Percentiles rank a stretch among this genome's conserved stretches.
Conservation (phyloP, 2,113 vertebrate genomes). For the Hepsetus odoe region DNA sequence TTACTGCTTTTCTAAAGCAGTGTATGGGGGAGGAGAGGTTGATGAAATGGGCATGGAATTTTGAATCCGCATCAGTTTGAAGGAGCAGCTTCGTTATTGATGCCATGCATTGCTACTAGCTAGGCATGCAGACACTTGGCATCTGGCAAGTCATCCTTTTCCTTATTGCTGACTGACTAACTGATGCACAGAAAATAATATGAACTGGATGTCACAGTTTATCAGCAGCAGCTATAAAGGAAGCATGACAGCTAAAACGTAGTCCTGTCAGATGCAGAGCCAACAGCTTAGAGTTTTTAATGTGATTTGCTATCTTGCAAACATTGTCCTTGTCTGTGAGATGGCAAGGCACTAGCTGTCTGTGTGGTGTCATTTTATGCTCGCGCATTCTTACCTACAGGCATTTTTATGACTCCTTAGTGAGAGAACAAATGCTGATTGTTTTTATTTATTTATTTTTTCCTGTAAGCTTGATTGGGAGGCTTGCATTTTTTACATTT, state of each 20-base stretch:
- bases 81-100: neutral
- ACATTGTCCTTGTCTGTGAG: neutral
- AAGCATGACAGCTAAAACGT: conserved; percentile 6
- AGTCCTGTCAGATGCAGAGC: neutral
- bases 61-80: neutral
- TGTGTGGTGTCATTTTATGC: neutral
- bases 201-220: conserved; percentile 18
- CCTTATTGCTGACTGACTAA: conserved; percentile 11
- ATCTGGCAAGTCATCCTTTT: conserved; percentile 20
- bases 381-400: neutral
- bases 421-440: neutral
- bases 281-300: neutral
- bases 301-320: neutral
- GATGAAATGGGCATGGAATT: neutral
- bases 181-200: conserved; percentile 31
- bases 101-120: neutral
- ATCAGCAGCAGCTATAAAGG: conserved; percentile 2
- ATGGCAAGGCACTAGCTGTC: neutral
- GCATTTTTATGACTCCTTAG: conserved; percentile 27
- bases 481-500: no score
- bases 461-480: neutral
- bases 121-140: neutral
- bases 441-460: neutral
- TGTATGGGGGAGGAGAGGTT: neutral
- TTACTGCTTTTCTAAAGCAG: neutral